These are phyloP conservation scores for Melanotaenia pygmaea DNA, from an alignment of 2,797 vertebrate species.

Conservation along the genomic window DNA sequence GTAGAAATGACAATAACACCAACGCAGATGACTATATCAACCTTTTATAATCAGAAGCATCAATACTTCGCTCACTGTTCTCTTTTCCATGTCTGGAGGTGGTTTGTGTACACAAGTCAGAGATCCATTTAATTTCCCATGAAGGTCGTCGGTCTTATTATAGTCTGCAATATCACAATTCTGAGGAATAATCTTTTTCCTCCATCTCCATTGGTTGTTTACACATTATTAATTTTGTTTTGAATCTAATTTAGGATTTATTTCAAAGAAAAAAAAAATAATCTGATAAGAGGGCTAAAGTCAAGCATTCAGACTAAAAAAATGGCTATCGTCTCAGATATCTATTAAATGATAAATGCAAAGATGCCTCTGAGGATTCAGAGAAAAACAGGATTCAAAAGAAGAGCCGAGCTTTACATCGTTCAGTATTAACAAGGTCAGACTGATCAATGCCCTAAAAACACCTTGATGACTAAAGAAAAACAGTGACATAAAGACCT, in stretches of 20 bases:
- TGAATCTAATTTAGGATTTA: too few relatives aligned
- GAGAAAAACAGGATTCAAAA: not conserved
- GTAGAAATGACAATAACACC: conserved; percentile 21
- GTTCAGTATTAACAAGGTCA: conserved; percentile 12
- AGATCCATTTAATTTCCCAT: conserved; percentile 40
- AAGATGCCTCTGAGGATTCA: conserved; percentile 1
- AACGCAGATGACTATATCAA: not conserved
- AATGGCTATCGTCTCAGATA: not conserved
- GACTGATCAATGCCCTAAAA: conserved; percentile 33
- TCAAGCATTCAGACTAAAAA: not conserved
- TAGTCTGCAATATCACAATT: conserved; percentile 3
- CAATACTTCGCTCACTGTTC: conserved; percentile 2
- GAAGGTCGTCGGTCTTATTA: conserved; percentile 40
- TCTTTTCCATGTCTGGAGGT: conserved; percentile 19
- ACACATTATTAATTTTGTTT: not conserved
- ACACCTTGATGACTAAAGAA: conserved; percentile 28
- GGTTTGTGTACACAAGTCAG: conserved; percentile 21
- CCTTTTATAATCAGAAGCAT: conserved; percentile 12
- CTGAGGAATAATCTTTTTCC: conserved; percentile 8
- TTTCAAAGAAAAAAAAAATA: too few relatives aligned
- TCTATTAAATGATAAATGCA: not conserved
- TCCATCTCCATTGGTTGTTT: not conserved
- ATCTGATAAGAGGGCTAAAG: not conserved
- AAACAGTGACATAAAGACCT: conserved; percentile 33
- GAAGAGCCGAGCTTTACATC: conserved; percentile 24